These are phyloP conservation scores for Amphiprion clarkii DNA, from an alignment of 2,797 vertebrate genomes.

Conservation along the genomic window DNA sequence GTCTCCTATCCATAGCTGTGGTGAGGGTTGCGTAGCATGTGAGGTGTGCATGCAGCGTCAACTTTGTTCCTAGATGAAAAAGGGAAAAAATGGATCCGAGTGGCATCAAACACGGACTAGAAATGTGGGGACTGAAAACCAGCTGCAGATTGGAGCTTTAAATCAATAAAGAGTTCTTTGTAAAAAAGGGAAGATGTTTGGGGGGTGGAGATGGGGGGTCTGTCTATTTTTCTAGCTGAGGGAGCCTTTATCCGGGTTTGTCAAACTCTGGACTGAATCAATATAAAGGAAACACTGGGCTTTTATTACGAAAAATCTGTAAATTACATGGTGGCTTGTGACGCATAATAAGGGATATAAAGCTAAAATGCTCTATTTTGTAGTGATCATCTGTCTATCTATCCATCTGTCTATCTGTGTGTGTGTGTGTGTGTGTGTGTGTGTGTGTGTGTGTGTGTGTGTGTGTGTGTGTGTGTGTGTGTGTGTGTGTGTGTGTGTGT, in stretches of 20 bases:
- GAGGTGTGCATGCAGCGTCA: background rate
- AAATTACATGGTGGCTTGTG: slow-evolving; percentile 12
- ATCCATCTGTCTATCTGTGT: too few relatives aligned
- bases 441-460: too few relatives aligned
- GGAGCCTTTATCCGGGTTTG: slow-evolving; percentile 18
- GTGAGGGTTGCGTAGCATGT: background rate
- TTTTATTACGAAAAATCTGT: slow-evolving; percentile 6
- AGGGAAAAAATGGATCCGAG: background rate
- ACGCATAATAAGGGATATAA: background rate
- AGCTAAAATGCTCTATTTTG: slow-evolving; percentile 4
- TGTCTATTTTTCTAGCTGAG: slow-evolving; percentile 8
- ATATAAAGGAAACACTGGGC: slow-evolving; percentile 21
- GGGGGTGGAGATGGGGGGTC: background rate
- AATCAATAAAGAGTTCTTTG: background rate
- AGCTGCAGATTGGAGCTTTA: background rate
- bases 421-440: too few relatives aligned
- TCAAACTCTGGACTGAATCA: slow-evolving; percentile 13
- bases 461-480: too few relatives aligned
- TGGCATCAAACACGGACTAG: background rate
- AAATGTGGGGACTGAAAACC: background rate
- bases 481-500: too few relatives aligned
- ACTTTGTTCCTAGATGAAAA: background rate
- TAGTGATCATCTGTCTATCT: background rate
- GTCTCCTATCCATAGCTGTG: background rate
- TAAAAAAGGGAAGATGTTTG: background rate